Conservation (phyloP, 1,140 invertebrate genomes). For the Saccostrea glomerata region DNA sequence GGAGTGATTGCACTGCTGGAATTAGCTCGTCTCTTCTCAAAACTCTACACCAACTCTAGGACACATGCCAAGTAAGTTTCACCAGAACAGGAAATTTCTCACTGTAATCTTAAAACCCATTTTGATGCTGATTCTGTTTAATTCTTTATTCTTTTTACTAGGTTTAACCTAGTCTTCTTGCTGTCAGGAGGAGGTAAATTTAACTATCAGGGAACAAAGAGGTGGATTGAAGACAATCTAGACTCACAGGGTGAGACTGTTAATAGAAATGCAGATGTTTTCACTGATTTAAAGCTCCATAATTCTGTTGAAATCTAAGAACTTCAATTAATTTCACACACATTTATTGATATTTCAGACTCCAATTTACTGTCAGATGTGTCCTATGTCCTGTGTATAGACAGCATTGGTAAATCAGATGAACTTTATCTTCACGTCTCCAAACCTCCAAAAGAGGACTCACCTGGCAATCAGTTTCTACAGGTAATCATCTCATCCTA, state of each 20-base stretch:
- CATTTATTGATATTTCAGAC: slow-evolving; percentile 69
- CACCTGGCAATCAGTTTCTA: slow-evolving; percentile 86
- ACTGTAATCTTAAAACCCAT: not conserved
- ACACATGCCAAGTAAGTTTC: slow-evolving; percentile 86
- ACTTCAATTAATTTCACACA: too few relatives aligned
- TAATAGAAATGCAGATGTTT: too few relatives aligned
- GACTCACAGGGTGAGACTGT: slow-evolving; percentile 87
- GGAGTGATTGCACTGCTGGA: slow-evolving; percentile 94
- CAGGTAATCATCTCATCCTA: slow-evolving; percentile 78
- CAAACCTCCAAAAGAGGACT: slow-evolving; percentile 94
- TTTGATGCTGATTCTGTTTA: not conserved
- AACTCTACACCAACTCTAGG: slow-evolving; percentile 89
- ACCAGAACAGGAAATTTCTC: not conserved
- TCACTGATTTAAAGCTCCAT: too few relatives aligned
- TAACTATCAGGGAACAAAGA: slow-evolving; percentile 97
- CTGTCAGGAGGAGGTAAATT: slow-evolving; percentile 95
- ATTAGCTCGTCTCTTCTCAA: slow-evolving; percentile 92
- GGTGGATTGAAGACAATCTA: slow-evolving; percentile 96
- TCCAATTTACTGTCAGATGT: slow-evolving; percentile 84
- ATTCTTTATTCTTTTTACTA: slow-evolving; percentile 39
- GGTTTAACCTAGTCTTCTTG: slow-evolving; percentile 93
- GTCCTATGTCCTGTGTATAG: slow-evolving; percentile 93
- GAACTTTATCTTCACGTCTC: slow-evolving; percentile 94
- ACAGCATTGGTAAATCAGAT: slow-evolving; percentile 86
- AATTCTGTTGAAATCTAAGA: too few relatives aligned